Percentiles rank a stretch among this genome's conserved stretches.
These are phyloP conservation scores for Cyprinus carpio DNA, from an alignment of 2,113 vertebrate genomes.

Conservation along the genomic window DNA sequence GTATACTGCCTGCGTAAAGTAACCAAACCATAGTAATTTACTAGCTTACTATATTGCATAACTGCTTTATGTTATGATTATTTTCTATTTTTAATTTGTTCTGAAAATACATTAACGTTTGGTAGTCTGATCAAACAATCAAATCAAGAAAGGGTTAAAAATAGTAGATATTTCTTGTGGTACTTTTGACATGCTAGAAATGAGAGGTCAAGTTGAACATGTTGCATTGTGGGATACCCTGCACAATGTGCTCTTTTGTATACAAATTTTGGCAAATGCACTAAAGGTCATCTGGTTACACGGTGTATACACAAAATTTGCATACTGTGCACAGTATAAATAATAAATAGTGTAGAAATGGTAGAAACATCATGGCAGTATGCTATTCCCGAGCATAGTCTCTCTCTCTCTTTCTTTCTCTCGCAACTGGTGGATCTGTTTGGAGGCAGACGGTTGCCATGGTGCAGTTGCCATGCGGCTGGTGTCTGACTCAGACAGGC, in stretches of 20 bases:
- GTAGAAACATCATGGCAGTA: not conserved
- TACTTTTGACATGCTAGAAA: not conserved
- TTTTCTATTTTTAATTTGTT: not conserved
- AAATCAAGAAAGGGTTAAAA: conserved; percentile 1
- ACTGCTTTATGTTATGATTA: not conserved
- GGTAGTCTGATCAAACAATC: not conserved
- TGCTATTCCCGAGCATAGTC: not conserved
- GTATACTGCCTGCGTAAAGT: not conserved
- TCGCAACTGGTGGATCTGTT: conserved; percentile 44
- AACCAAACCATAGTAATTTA: too few species aligned
- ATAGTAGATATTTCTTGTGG: not conserved
- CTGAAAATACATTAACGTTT: not conserved
- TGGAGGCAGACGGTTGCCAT: conserved; percentile 54
- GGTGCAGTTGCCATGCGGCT: conserved; percentile 51
- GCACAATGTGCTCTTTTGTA: not conserved
- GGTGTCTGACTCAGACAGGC: conserved; percentile 58
- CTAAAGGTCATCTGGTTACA: not conserved
- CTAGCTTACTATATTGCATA: not conserved
- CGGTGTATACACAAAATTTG: not conserved
- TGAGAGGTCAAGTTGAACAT: not conserved
- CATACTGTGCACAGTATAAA: not conserved
- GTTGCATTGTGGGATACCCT: not conserved
- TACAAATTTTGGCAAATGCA: not conserved
- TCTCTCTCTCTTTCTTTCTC: conserved; percentile 15
- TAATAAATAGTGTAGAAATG: not conserved